Conservation (phyloP, 2,888 invertebrate genomes). For the Drosophila percnosoma region DNA sequence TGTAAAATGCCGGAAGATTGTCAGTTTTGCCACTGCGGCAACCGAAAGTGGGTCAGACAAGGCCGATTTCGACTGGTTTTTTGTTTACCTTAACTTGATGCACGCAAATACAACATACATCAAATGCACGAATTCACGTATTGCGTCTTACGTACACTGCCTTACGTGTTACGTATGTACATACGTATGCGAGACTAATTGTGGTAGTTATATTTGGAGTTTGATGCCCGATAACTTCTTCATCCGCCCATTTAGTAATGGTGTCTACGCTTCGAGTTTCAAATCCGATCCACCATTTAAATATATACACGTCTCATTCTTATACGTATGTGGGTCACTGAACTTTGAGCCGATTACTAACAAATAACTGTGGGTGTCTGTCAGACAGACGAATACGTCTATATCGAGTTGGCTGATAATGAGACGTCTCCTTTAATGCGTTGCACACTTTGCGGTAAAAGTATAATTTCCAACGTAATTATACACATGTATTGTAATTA, state of each 20-base stretch:
- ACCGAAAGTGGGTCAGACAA: conserved; percentile 82
- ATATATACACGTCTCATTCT: background rate
- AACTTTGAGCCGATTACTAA: background rate
- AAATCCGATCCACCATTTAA: background rate
- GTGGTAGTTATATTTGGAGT: background rate
- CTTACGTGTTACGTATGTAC: background rate
- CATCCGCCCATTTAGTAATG: background rate
- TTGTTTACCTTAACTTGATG: conserved; percentile 42
- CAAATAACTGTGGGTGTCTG: background rate
- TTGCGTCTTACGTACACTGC: background rate
- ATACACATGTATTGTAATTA: background rate
- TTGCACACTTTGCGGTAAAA: background rate
- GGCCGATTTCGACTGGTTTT: conserved; percentile 76
- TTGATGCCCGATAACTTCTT: background rate
- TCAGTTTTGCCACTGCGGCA: conserved; percentile 72
- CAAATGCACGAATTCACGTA: conserved; percentile 1
- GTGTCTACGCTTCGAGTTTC: background rate
- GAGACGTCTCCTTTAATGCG: background rate
- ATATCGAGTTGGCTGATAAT: background rate
- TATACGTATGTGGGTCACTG: background rate
- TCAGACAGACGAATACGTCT: background rate
- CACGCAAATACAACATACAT: conserved; percentile 18
- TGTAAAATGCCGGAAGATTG: conserved; percentile 75
- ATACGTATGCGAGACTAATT: background rate
- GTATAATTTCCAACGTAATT: background rate